Conservation (phyloP, 2,113 vertebrate genomes). For the Megaleporinus macrocephalus region DNA sequence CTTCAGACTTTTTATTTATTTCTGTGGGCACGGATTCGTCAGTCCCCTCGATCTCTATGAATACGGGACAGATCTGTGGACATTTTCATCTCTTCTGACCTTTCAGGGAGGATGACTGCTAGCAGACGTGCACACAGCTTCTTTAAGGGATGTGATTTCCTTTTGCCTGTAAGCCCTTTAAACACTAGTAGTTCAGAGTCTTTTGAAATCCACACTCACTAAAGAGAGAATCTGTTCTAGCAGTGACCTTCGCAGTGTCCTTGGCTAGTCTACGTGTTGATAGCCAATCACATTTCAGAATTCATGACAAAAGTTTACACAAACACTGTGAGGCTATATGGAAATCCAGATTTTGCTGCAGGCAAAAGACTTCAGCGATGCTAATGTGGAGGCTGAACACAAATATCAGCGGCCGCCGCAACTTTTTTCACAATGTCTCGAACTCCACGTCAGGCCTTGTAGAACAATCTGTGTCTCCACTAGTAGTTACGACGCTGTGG, state of each 20-base stretch:
- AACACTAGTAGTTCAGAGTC: not conserved
- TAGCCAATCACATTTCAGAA: not conserved
- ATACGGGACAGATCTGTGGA: not conserved
- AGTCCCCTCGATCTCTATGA: not conserved
- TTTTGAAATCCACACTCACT: not conserved
- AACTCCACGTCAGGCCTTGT: no score
- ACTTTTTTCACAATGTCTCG: no score
- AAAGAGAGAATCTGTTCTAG: not conserved
- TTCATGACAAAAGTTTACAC: not conserved
- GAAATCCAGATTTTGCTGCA: not conserved
- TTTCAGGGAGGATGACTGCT: not conserved
- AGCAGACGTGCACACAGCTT: no score
- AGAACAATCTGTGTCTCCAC: no score
- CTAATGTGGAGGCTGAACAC: no score
- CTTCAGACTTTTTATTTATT: not conserved
- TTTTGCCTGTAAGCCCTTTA: not conserved
- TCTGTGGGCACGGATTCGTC: not conserved
- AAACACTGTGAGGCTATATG: not conserved
- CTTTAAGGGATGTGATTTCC: not conserved
- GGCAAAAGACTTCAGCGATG: no score
- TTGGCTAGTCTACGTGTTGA: not conserved
- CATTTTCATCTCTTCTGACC: not conserved
- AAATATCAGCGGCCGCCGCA: no score
- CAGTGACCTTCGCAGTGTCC: conserved; percentile 12
- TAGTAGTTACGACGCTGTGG: no score